Base-by-base conservation (phyloP, 2,113 vertebrate species). In the Lepidothrix coronata region DNA sequence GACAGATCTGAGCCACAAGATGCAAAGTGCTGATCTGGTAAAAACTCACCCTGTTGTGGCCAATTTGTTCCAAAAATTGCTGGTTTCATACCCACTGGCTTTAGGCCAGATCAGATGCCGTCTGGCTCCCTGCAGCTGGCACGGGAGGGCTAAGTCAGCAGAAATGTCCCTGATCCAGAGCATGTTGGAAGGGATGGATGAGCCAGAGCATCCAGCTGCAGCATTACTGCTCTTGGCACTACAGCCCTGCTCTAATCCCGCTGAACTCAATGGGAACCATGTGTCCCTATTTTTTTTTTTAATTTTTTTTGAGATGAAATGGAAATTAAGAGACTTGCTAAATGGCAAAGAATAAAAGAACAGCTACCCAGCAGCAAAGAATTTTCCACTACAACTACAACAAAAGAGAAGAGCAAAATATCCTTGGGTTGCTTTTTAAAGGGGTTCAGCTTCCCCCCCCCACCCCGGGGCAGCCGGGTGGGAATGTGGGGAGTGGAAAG, bases 61-160 rank as follows among this genome's bases (percentile, higher is more conserved):
- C 70, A 6, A 59, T 87, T 82, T 48, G 74, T 46, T 59, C 55
- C 68, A 1, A 81, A 85, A 81, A 78, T 84, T 3, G 37, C 28
- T 15, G 18, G 33, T 31, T 87, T 75, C 6, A 0, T 10, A 7
- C 3, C 51, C 35, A 0, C 21, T 24, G 70, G 80, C 89, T 33
- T 3, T 2, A 2, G 1, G 35, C 80, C 91, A 80, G 80, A 3
- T 22, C 2, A 16, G 93, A 33, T 11, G 86, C 4, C 14, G 41
- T 0, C 30, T 31, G 85, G n/a, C 63, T 12, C 49, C 70, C 85
- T 14, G 75, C 93, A 92, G 96, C 94, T 96, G 96, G 70, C 74
- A 48, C 0, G 2, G 23, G 52, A 39, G 86, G 0, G 4, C 74
- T 2, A 2, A 58, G 62, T 46, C 92, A 89, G 93, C 95, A 91